Evolutionary conservation across 2,113 vertebrate genomes (phyloP).

Genomic region (Lutjanus erythropterus): DNA sequence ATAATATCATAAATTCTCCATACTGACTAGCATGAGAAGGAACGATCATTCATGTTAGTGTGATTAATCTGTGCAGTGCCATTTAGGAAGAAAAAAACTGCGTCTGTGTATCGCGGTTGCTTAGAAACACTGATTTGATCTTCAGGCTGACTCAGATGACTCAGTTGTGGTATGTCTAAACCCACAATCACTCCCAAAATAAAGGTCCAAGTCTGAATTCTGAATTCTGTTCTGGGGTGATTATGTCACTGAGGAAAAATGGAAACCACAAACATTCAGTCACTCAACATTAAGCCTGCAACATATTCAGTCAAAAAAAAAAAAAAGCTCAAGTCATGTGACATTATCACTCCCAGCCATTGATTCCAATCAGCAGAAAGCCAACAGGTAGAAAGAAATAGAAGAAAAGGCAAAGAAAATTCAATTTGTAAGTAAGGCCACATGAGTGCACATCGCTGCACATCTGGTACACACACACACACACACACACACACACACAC

Average conservation of each 20-base stretch:
- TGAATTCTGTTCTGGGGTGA: neutral
- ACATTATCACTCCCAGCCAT: constrained; percentile 1
- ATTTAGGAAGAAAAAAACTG: neutral
- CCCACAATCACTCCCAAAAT: constrained; percentile 15
- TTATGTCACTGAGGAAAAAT: neutral
- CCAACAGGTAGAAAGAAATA: constrained; percentile 4
- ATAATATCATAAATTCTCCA: constrained; percentile 10
- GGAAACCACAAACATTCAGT: neutral
- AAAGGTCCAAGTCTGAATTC: neutral
- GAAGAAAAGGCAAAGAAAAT: constrained; percentile 23
- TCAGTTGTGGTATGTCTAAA: neutral
- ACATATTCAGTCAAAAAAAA: neutral
- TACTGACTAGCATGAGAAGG: constrained; percentile 2
- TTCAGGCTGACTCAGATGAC: neutral
- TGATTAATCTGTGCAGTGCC: neutral
- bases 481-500: constrained; percentile 12
- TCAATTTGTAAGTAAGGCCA: constrained; percentile 23
- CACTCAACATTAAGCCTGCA: neutral
- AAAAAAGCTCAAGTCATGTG: constrained; percentile 1
- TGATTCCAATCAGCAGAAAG: constrained; percentile 11
- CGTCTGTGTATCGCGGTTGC: neutral
- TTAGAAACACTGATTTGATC: constrained; percentile 19
- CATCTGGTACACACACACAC: constrained; percentile 4
- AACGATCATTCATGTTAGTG: neutral
- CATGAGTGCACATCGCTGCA: constrained; percentile 17